These are phyloP conservation scores for Agrotis ipsilon DNA, from an alignment of 2,888 invertebrate genomes.

Conservation along the genomic window DNA sequence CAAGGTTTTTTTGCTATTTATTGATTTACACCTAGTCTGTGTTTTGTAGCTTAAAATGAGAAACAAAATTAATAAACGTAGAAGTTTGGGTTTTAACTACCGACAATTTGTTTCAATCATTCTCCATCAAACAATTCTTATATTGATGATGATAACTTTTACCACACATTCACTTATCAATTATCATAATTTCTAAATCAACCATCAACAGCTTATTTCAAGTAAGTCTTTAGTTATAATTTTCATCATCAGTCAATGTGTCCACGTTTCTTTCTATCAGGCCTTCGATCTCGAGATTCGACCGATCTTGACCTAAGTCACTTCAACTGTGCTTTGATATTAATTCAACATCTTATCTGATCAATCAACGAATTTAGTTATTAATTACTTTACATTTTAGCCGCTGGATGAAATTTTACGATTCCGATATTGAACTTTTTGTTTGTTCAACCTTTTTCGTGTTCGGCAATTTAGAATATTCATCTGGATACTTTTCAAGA, in stretches of 20 bases:
- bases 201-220: constrained; percentile 30
- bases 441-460: not conserved
- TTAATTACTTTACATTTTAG: constrained; percentile 58
- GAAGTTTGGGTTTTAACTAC: too few species aligned
- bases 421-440: constrained; percentile 1
- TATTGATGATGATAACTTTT: constrained; percentile 6
- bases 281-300: constrained; percentile 47
- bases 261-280: constrained; percentile 41
- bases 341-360: constrained; percentile 59
- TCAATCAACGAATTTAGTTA: constrained; percentile 50
- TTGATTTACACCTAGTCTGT: too few species aligned
- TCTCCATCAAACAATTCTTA: not conserved
- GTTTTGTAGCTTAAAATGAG: too few species aligned
- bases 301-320: constrained; percentile 57
- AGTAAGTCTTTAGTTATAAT: constrained; percentile 29
- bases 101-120: not conserved
- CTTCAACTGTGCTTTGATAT: constrained; percentile 54
- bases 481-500: not conserved
- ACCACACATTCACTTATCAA: constrained; percentile 16
- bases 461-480: not conserved
- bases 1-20: too few species aligned
- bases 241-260: constrained; percentile 52
- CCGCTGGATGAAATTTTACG: constrained; percentile 29
- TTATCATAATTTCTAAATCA: constrained; percentile 40
- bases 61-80: too few species aligned